These are phyloP conservation scores for Pygoscelis antarcticus DNA, from an alignment of 2,113 vertebrate species.

Conservation along the genomic window DNA sequence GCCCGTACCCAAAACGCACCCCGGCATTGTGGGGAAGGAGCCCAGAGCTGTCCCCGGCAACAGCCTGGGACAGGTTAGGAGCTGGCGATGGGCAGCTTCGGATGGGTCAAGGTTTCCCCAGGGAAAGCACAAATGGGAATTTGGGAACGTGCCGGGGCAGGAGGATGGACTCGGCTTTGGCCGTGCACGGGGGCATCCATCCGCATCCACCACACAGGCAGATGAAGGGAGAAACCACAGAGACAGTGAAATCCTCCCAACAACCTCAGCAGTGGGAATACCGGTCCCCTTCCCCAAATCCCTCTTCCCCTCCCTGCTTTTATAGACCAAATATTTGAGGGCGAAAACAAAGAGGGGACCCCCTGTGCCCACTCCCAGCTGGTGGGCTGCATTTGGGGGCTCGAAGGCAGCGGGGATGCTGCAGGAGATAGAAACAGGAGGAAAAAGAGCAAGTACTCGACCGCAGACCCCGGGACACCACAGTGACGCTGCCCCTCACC, in stretches of 20 bases:
- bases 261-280: neutral
- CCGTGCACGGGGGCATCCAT: accelerated
- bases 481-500: neutral
- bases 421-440: neutral
- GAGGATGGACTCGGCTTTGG: neutral
- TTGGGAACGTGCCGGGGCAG: neutral
- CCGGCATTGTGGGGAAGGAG: neutral
- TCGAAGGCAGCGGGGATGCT: accelerated
- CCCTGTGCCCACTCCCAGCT: neutral
- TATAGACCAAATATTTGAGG: neutral
- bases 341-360: neutral
- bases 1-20: neutral
- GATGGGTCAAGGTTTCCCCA: neutral
- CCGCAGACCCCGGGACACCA: accelerated
- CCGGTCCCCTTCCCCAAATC: accelerated
- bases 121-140: neutral
- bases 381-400: neutral
- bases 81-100: neutral
- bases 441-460: neutral
- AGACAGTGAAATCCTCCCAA: neutral
- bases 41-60: neutral
- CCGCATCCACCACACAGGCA: accelerated
- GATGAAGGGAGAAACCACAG: neutral
- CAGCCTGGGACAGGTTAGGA: neutral
- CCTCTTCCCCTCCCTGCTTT: neutral